Evolutionary conservation across 2,113 vertebrate genomes (phyloP).

Genomic region (Ptyas mucosa): DNA sequence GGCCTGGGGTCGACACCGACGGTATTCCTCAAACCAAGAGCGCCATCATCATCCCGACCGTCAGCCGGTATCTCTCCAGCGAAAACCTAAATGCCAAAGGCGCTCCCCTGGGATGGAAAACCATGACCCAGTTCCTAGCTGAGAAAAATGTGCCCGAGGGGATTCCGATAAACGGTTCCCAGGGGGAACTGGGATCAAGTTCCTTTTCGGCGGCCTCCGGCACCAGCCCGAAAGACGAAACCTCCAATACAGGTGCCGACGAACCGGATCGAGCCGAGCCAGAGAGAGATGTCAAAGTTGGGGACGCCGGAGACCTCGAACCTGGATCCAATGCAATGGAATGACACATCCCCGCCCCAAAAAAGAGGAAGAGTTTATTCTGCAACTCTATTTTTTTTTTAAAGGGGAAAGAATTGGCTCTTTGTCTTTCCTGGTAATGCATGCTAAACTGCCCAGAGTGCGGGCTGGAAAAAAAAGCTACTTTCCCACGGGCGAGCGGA

Average conservation of each 20-base stretch:
- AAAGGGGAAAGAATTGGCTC: not conserved
- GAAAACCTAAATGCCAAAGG: not conserved
- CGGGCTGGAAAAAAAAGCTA: not conserved
- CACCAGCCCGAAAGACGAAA: not conserved
- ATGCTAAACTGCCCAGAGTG: not conserved
- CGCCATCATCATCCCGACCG: not conserved
- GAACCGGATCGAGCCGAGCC: accelerated
- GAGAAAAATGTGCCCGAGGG: accelerated
- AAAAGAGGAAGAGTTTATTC: not conserved
- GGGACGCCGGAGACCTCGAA: not conserved
- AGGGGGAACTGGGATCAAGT: not conserved
- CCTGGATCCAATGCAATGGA: not conserved
- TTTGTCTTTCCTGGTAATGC: not conserved
- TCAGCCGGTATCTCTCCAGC: not conserved
- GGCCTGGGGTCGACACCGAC: accelerated
- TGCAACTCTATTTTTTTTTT: not conserved
- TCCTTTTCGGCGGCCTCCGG: not conserved
- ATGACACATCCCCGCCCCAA: not conserved
- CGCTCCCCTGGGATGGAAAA: accelerated
- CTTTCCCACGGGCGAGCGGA: not conserved
- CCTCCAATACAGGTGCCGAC: not conserved
- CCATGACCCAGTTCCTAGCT: too few species aligned
- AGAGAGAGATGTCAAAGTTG: not conserved
- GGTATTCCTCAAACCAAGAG: not conserved
- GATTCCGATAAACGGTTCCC: not conserved